Base-by-base conservation (phyloP, 1,140 invertebrate genomes). In the Pseudobourletiella spinata region DNA sequence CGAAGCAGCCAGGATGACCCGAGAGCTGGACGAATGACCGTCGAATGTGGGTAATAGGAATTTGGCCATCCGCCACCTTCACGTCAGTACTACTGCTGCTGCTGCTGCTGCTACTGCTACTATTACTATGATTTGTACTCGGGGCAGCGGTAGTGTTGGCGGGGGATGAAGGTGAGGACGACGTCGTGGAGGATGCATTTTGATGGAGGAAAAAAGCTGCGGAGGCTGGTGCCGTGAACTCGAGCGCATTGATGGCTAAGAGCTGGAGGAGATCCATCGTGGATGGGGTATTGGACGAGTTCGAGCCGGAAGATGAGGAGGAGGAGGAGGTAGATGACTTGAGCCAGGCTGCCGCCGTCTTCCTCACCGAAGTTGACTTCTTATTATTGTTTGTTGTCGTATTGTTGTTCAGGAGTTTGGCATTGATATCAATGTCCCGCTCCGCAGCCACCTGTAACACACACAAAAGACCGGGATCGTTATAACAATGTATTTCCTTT, bases 1-100 rank as follows among this genome's bases (percentile, higher is more conserved):
- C 90, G 76, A 97, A 86, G 61, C 89, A 89, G 46, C 92, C 91
- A 58, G 85, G 85, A 76, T 98, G 95, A 0, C 95, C 95, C 16
- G 91, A 91, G 48, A 97, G 76, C 75, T 97, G 94, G 74, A 97
- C 77, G 70, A 72, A 73, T 6, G 44, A 61, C 16, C 65, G 54
- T 43, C 30, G 39, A 43, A 58, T 25, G 4, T 25, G 55, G 14
- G 4, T 20, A 25, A 24, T n/a, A 14, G 32, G 3, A 3, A 43
- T n/a, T 44, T 44, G 35, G 15, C 2, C 16, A 25, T 39, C 55
- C 4, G 6, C n/a, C 20, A 11, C 8, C 11, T 29, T 55, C 15
- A 14, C 6, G 15, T 29, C 29, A 55, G 8, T 35, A 55, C 4
- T n/a, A 55, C 15, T 63, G 50, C 26, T 57, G 44, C 20, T 63